These are phyloP conservation scores for Melanophora roralis DNA, from an alignment of 2,888 invertebrate genomes.

Conservation along the genomic window DNA sequence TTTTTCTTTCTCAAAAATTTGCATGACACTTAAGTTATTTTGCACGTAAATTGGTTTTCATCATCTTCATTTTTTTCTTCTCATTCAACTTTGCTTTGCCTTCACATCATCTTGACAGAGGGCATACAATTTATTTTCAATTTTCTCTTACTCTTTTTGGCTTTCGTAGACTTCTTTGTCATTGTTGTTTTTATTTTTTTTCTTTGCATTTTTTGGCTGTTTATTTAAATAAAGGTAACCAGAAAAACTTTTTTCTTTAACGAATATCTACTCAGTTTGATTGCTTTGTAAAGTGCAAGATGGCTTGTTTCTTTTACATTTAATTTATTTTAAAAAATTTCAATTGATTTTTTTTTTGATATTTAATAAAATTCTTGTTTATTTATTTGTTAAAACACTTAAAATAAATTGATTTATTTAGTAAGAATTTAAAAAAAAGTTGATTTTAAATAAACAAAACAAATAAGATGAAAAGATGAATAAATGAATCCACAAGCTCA, in stretches of 20 bases:
- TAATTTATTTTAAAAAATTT: not conserved
- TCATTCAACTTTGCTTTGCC: not conserved
- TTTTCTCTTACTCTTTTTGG: slow-evolving; percentile 5
- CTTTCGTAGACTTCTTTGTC: slow-evolving; percentile 33
- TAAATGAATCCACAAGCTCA: not conserved
- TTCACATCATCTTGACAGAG: slow-evolving; percentile 33
- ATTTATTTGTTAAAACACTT: slow-evolving; percentile 53
- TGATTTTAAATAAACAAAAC: not conserved
- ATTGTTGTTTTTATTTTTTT: slow-evolving; percentile 36
- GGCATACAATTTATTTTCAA: slow-evolving; percentile 55
- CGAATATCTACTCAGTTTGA: slow-evolving; percentile 51
- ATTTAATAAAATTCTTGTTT: slow-evolving; percentile 43
- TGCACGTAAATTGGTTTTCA: slow-evolving; percentile 74
- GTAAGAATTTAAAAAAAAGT: slow-evolving; percentile 26
- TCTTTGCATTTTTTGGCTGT: not conserved
- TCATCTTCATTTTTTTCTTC: slow-evolving; percentile 38
- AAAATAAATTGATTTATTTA: slow-evolving; percentile 57
- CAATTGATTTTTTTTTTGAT: slow-evolving; percentile 16
- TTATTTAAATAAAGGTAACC: slow-evolving; percentile 37
- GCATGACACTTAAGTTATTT: slow-evolving; percentile 76
- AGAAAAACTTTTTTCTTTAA: slow-evolving; percentile 6
- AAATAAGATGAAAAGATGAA: no score
- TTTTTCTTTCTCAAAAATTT: slow-evolving; percentile 68
- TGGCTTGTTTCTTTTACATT: not conserved
- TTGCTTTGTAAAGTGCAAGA: slow-evolving; percentile 39